Evolutionary conservation across 2,113 vertebrate genomes (phyloP).

Genomic region (Corythaeola cristata): DNA sequence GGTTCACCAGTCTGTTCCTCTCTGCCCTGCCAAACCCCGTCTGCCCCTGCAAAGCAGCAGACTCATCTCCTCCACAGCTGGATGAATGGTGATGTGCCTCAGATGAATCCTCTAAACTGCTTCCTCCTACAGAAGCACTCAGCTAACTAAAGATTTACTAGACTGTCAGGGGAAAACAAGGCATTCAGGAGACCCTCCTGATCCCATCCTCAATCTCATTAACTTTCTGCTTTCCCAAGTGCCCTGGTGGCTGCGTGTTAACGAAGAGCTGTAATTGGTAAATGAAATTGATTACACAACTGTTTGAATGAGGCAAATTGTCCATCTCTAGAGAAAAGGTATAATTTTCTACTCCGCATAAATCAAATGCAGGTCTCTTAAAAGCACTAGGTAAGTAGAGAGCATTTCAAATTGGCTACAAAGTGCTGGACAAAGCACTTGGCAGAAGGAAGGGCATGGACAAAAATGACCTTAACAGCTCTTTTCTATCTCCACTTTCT

Average conservation of each 20-base stretch:
- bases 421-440: constrained; percentile 40
- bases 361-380: constrained; percentile 30
- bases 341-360: background rate
- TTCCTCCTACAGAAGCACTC: background rate
- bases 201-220: constrained; percentile 62
- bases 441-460: constrained; percentile 3
- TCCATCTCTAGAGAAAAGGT: constrained; percentile 33
- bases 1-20: background rate
- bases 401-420: constrained; percentile 22
- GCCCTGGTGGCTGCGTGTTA: background rate
- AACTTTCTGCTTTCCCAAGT: constrained; percentile 31
- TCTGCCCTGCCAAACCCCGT: background rate
- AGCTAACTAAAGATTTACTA: constrained; percentile 37
- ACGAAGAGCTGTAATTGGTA: constrained; percentile 41
- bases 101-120: background rate
- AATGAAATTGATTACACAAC: constrained; percentile 62
- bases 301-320: constrained; percentile 35
- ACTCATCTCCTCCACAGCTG: background rate
- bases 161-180: constrained; percentile 37
- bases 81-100: background rate
- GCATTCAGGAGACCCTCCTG: constrained; percentile 6
- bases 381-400: constrained; percentile 27
- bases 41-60: background rate
- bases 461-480: background rate
- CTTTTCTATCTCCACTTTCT: background rate